A percentile compares a stretch with the other conserved stretches of the same genome.
Evolutionary conservation across 2,888 invertebrate species (phyloP).

Genomic region (Prosapia bicincta): DNA sequence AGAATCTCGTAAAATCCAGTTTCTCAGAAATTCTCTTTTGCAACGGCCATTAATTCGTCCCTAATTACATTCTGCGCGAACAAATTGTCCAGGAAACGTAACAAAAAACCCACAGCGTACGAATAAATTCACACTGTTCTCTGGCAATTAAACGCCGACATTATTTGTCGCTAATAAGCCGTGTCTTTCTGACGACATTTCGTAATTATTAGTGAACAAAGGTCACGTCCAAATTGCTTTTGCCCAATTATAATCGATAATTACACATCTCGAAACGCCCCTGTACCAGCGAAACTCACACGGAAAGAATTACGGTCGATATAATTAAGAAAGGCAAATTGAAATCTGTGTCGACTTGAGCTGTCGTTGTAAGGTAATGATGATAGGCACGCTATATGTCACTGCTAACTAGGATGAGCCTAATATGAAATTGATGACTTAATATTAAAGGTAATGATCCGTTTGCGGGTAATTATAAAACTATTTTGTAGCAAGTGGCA

Average conservation of each 20-base stretch:
- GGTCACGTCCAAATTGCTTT: neutral
- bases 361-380: neutral
- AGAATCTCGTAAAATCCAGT: neutral
- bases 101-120: neutral
- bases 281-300: neutral
- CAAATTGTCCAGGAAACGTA: neutral
- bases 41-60: neutral
- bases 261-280: neutral
- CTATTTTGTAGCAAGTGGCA: neutral
- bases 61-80: neutral
- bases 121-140: neutral
- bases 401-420: conserved; percentile 4
- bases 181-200: neutral
- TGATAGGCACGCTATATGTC: conserved; percentile 13
- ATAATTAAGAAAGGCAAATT: neutral
- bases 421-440: conserved; percentile 25
- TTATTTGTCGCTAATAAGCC: neutral
- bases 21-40: neutral
- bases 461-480: conserved; percentile 6
- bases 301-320: neutral
- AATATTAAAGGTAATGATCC: conserved; percentile 22
- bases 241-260: neutral
- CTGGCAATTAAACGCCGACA: neutral
- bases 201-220: neutral
- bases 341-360: neutral